Percentiles rank a stretch among this genome's conserved stretches.
Evolutionary conservation across 2,113 vertebrate genomes (phyloP).

Genomic region (Spea bombifrons): DNA sequence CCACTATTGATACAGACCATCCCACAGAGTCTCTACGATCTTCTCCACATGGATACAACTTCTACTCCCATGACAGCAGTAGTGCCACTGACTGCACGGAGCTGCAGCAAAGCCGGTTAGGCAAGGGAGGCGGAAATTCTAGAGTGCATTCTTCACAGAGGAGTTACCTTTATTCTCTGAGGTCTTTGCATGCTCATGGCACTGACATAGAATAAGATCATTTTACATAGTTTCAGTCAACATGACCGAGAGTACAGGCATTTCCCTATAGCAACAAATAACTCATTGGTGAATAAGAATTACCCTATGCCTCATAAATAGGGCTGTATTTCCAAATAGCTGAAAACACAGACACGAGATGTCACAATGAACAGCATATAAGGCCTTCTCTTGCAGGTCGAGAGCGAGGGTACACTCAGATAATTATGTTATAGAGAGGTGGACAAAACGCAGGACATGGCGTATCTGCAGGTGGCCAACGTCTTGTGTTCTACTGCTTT

Average conservation of each 20-base stretch:
- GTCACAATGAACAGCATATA: too few relatives aligned
- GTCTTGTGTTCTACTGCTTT: too few relatives aligned
- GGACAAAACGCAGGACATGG: too few relatives aligned
- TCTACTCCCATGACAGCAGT: neutral
- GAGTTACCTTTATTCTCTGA: neutral
- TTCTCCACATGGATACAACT: neutral
- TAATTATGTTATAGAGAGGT: too few relatives aligned
- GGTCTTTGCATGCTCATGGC: neutral
- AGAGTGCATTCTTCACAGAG: neutral
- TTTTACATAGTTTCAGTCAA: neutral
- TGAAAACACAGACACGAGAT: too few relatives aligned
- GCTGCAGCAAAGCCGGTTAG: conserved; percentile 3
- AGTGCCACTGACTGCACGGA: neutral
- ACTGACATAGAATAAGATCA: conserved; percentile 4
- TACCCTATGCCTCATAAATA: neutral
- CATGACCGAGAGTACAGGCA: neutral
- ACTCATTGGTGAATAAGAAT: neutral
- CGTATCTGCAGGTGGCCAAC: too few relatives aligned
- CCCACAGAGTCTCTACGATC: neutral
- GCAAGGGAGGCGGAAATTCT: neutral
- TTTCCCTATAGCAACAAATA: neutral
- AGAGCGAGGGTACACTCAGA: too few relatives aligned
- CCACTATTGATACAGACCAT: neutral
- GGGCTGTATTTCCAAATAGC: neutral
- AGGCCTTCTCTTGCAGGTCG: too few relatives aligned